Percentiles rank a stretch among this genome's conserved stretches.
phyloP scores from a whole-genome alignment of 2,797 vertebrate genomes.

The Antennarius maculatus region DNA sequence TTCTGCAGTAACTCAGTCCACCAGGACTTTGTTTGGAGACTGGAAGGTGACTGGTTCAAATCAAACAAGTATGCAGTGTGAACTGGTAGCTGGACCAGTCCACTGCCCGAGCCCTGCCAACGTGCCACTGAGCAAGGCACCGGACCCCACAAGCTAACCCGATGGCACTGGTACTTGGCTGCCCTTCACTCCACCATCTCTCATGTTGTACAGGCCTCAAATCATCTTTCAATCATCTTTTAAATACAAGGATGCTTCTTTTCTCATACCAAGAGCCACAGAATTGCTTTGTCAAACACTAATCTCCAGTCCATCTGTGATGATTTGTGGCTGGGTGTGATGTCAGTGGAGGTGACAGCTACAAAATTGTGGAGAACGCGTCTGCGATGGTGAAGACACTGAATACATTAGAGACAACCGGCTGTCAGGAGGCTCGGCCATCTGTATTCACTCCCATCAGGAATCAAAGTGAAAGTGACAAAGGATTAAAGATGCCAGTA shows the following conservation, averaged over 20 bases:
- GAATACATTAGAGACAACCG: conserved; percentile 57
- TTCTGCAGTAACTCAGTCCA: no score
- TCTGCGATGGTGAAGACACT: conserved; percentile 63
- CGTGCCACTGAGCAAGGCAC: no score
- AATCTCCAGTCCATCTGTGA: conserved; percentile 49
- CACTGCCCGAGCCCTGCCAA: no score
- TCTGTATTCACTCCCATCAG: conserved; percentile 7
- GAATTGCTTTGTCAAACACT: conserved; percentile 8
- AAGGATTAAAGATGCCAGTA: conserved; percentile 11
- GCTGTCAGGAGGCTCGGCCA: conserved; percentile 35
- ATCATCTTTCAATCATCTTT: neutral
- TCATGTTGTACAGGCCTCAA: no score
- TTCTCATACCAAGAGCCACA: conserved; percentile 17
- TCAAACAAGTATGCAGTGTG: no score
- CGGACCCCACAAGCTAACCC: no score
- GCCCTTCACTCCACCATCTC: no score
- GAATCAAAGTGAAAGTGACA: neutral
- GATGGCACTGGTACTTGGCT: no score
- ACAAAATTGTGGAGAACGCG: conserved; percentile 61
- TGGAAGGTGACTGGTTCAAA: no score
- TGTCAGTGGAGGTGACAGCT: conserved; percentile 42
- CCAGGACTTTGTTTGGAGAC: no score
- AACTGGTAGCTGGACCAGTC: no score
- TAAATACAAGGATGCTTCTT: neutral
- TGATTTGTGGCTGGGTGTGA: conserved; percentile 27